phyloP scores from a whole-genome alignment of 2,888 invertebrate species.

The Scaptomyza caliginosa region DNA sequence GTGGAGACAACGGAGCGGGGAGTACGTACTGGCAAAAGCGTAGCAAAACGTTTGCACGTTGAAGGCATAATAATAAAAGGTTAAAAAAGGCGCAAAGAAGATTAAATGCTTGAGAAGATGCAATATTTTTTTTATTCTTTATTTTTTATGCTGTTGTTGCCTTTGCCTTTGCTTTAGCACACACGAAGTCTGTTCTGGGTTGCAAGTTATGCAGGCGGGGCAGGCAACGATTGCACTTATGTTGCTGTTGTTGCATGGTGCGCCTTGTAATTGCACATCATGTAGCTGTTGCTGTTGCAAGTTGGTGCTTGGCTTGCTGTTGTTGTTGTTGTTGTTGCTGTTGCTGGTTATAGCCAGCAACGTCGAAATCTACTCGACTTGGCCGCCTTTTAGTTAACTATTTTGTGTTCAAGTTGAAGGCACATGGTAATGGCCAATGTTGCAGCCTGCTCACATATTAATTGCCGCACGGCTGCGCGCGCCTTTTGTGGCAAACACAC shows the following conservation, averaged over 20 bases:
- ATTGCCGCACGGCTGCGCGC: slow-evolving; percentile 80
- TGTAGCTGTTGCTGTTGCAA: slow-evolving; percentile 60
- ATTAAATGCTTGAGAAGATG: slow-evolving; percentile 81
- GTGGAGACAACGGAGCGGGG: not conserved
- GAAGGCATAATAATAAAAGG: slow-evolving; percentile 81
- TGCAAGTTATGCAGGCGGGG: slow-evolving; percentile 62
- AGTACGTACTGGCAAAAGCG: slow-evolving; percentile 63
- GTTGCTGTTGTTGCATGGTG: slow-evolving; percentile 45
- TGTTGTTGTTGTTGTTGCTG: slow-evolving; percentile 49
- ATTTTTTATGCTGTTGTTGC: too few relatives aligned
- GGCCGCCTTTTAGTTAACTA: slow-evolving; percentile 79
- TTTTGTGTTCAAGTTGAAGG: slow-evolving; percentile 80
- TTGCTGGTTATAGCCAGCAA: slow-evolving; percentile 57
- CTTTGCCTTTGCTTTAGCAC: slow-evolving; percentile 14
- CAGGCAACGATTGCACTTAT: slow-evolving; percentile 77
- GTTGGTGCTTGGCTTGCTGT: slow-evolving; percentile 48
- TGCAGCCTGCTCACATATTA: slow-evolving; percentile 79
- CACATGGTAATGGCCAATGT: slow-evolving; percentile 80
- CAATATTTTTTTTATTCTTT: slow-evolving; percentile 69
- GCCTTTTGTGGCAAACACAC: slow-evolving; percentile 70
- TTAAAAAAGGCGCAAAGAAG: slow-evolving; percentile 81
- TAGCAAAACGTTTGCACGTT: slow-evolving; percentile 79
- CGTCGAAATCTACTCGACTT: slow-evolving; percentile 37
- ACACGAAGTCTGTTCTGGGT: slow-evolving; percentile 11
- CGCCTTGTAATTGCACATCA: slow-evolving; percentile 63